Evolutionary conservation across 1,140 invertebrate species (phyloP).

Genomic region (Berghia stephanieae): DNA sequence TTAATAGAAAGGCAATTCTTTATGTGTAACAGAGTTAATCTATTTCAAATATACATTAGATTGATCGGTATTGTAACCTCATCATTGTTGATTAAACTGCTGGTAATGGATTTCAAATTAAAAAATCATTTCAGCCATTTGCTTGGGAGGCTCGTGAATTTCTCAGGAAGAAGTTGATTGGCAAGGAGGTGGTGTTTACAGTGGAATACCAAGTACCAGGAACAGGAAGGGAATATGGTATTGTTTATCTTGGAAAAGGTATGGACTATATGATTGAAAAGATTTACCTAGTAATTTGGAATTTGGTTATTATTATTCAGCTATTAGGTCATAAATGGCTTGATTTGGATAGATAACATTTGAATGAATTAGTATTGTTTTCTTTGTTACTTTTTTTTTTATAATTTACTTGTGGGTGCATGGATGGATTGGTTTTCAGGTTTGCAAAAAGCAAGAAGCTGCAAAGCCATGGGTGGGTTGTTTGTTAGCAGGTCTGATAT

Average conservation of each 20-base stretch:
- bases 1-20: neutral
- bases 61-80: neutral
- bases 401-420: neutral
- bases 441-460: too few species aligned
- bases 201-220: slow-evolving; percentile 69
- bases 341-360: too few species aligned
- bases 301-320: too few species aligned
- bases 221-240: slow-evolving; percentile 87
- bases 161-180: slow-evolving; percentile 89
- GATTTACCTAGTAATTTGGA: neutral
- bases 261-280: neutral
- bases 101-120: neutral
- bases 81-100: neutral
- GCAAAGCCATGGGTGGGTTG: too few species aligned
- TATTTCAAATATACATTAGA: neutral
- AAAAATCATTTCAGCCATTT: slow-evolving; percentile 73
- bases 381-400: neutral
- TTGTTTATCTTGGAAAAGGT: slow-evolving; percentile 86
- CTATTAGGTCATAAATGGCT: too few species aligned
- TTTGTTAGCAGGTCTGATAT: too few species aligned
- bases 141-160: slow-evolving; percentile 97
- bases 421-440: neutral
- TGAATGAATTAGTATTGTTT: too few species aligned
- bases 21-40: neutral
- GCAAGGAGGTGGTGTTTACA: slow-evolving; percentile 85